Percentiles rank a stretch among this genome's conserved stretches.
Conservation (phyloP, 2,797 vertebrate genomes). For the Psittacula echo region DNA sequence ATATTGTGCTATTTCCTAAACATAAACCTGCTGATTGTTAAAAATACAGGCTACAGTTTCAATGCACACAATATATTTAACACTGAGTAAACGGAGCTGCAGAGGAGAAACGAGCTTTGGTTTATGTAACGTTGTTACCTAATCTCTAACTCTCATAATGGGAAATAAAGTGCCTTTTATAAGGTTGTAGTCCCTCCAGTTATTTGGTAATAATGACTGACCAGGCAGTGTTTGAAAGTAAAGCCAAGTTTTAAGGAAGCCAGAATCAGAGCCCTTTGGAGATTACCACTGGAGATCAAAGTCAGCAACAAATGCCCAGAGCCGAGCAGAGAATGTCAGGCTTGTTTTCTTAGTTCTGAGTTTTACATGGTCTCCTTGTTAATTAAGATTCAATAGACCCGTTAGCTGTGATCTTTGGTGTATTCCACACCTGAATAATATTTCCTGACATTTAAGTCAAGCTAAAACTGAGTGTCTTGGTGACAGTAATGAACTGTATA, state of each 20-base stretch:
- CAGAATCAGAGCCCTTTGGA: constrained; percentile 4
- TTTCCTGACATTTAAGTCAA: constrained; percentile 77
- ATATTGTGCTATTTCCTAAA: neutral
- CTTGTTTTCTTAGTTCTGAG: constrained; percentile 16
- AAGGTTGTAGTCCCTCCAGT: constrained; percentile 15
- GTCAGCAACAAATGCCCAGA: constrained; percentile 50
- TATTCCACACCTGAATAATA: constrained; percentile 71
- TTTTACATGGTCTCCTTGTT: constrained; percentile 57
- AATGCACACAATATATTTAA: neutral
- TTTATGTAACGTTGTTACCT: neutral
- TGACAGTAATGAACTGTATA: constrained; percentile 58
- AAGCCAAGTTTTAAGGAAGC: neutral
- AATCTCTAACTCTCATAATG: neutral
- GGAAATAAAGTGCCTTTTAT: constrained; percentile 38
- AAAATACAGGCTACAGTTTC: neutral
- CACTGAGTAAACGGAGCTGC: neutral
- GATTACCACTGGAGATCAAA: constrained; percentile 48
- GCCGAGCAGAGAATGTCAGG: constrained; percentile 15
- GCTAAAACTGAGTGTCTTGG: constrained; percentile 17
- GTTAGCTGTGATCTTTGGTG: constrained; percentile 71
- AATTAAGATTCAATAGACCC: constrained; percentile 73
- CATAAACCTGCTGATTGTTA: neutral
- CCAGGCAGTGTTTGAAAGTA: constrained; percentile 61
- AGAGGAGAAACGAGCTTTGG: neutral
- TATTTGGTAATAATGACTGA: constrained; percentile 42